Base-by-base conservation (phyloP, 2,888 invertebrate genomes). In the Apamea epomidion region DNA sequence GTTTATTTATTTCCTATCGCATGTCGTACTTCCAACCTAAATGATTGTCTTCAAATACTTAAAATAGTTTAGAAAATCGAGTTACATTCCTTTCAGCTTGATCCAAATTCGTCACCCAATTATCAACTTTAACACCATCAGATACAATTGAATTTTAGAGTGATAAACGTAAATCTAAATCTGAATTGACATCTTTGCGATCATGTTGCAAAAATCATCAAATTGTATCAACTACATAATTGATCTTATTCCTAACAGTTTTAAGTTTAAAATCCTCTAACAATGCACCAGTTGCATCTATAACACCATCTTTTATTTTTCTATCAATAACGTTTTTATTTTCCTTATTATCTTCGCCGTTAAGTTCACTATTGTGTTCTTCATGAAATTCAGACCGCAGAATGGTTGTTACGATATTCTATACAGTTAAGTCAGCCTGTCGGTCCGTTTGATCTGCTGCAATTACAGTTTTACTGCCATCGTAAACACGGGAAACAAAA, bases 381-480 rank as follows among this genome's bases (percentile, higher is more conserved):
- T 48, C 54, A 88, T 87, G 74, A 37, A 71, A 68, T 71, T 45
- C 42, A 68, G 83, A 80, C 83, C 71, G 87, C 83, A 82, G 75
- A 73, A 83, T 73, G 65, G 80, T 85, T 86, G 86, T 88, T 86
- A 74, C 80, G 84, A 84, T 88, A 81, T 84, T 87, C 85, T 88
- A 85, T 90, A 91, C 90, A 91, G 91, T 91, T 91, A 91, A 87
- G 90, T 91, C 90, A 90, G 92, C 92, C 90, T 88, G 94, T 91
- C 95, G 95, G 95, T 85, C 74, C 92, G 93, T 95, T 96, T 96
- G 96, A 96, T 95, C 94, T 93, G 92, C 92, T 93, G 94, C 96
- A 96, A 96, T 96, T 96, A 96, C 95, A 93, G 93, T 94, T 96
- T 96, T 94, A 96, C 94, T 93, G 94, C 94, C 92, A 93, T 94